phyloP scores from a whole-genome alignment of 2,113 vertebrate genomes.

The Tyrannus savana region DNA sequence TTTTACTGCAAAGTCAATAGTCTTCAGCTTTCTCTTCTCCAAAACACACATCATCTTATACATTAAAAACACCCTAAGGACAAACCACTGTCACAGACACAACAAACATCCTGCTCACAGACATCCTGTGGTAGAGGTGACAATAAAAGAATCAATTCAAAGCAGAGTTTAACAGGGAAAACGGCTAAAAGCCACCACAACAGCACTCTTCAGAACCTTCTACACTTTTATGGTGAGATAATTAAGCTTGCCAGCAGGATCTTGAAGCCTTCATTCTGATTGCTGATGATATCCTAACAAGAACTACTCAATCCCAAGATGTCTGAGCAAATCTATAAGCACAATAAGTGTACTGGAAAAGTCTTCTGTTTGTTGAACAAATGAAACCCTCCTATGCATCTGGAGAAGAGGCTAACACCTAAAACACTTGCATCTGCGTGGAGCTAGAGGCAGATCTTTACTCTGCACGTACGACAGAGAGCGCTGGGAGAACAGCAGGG shows the following conservation, averaged over 20 bases:
- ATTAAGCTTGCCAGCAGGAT: not conserved
- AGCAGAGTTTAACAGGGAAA: not conserved
- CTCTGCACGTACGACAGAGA: not conserved
- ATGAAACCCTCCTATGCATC: not conserved
- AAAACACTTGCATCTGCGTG: not conserved
- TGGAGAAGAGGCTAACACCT: not conserved
- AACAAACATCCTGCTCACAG: not conserved
- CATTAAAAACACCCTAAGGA: not conserved
- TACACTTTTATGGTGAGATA: not conserved
- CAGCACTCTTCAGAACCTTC: not conserved
- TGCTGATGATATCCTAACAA: not conserved
- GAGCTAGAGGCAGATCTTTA: not conserved
- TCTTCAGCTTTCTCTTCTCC: not conserved
- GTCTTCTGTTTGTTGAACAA: not conserved
- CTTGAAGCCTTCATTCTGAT: not conserved
- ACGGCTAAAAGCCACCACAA: not conserved
- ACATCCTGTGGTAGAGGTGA: not conserved
- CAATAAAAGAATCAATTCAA: not conserved
- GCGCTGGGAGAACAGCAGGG: not conserved
- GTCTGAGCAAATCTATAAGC: not conserved
- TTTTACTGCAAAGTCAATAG: not conserved
- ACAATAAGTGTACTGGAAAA: not conserved
- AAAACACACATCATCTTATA: not conserved
- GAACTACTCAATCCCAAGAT: not conserved
- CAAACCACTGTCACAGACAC: not conserved